phyloP scores from a whole-genome alignment of 2,797 vertebrate species.

The Crenuchus spilurus region DNA sequence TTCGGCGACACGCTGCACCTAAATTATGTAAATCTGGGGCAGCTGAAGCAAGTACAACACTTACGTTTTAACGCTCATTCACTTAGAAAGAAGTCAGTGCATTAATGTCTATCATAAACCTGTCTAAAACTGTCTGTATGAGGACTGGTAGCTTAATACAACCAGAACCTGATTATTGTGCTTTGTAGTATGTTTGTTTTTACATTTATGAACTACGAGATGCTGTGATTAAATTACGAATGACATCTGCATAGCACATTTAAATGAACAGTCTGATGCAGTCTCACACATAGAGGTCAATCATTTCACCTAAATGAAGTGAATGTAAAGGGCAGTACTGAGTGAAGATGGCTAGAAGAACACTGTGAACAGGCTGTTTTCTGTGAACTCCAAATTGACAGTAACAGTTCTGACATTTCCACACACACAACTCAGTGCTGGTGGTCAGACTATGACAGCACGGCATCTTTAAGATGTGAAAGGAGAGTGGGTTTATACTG shows the following conservation, averaged over 20 bases:
- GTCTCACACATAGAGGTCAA: not conserved
- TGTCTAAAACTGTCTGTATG: too few species aligned
- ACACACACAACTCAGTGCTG: conserved; percentile 1
- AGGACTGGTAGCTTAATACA: too few species aligned
- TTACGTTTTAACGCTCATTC: not conserved
- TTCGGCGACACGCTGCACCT: not conserved
- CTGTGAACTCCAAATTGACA: not conserved
- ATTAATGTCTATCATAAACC: too few species aligned
- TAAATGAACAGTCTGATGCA: not conserved
- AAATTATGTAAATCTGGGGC: not conserved
- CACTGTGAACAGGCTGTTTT: not conserved
- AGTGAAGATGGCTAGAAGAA: not conserved
- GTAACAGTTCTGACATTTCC: not conserved
- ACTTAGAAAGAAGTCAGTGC: not conserved
- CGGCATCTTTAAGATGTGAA: conserved; percentile 2
- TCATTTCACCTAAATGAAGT: not conserved
- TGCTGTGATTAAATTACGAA: not conserved
- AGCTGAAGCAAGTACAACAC: not conserved
- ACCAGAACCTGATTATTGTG: too few species aligned
- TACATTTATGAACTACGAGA: not conserved
- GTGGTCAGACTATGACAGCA: not conserved
- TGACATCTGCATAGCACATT: not conserved
- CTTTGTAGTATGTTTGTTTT: not conserved
- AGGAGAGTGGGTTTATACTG: not conserved
- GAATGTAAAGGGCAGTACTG: not conserved